These are phyloP conservation scores for Oryzias javanicus DNA, from an alignment of 2,113 vertebrate species.

Conservation along the genomic window DNA sequence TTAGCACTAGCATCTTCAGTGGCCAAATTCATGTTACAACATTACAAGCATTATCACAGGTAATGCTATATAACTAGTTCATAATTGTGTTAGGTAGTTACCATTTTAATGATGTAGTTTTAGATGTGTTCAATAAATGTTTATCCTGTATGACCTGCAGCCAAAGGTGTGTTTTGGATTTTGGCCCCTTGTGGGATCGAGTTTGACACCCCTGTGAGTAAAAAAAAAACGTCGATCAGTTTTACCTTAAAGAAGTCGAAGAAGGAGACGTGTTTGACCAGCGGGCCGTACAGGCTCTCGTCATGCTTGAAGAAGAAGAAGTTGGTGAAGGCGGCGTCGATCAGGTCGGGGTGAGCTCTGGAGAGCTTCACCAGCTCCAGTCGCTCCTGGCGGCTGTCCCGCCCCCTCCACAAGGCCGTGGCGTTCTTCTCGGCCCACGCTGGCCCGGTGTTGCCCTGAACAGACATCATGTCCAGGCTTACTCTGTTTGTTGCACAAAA, in stretches of 20 bases:
- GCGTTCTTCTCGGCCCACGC: conserved; percentile 86
- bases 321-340: conserved; percentile 97
- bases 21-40: too few relatives aligned
- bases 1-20: too few relatives aligned
- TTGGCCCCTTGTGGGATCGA: too few relatives aligned
- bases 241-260: conserved; percentile 99
- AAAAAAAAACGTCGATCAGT: not conserved
- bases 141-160: too few relatives aligned
- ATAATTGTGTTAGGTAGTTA: too few relatives aligned
- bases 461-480: conserved; percentile 97
- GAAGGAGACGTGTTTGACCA: conserved; percentile 97
- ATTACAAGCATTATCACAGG: too few relatives aligned
- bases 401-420: conserved; percentile 93
- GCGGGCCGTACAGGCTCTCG: conserved; percentile 91
- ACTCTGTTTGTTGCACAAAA: conserved; percentile 75
- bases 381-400: conserved; percentile 93
- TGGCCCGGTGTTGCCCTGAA: conserved; percentile 93
- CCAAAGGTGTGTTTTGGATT: too few relatives aligned
- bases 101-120: too few relatives aligned
- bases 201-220: too few relatives aligned
- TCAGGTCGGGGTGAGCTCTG: conserved; percentile 82
- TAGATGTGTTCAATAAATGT: too few relatives aligned
- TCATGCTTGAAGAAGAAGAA: conserved; percentile 98
- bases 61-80: too few relatives aligned
- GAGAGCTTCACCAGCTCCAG: conserved; percentile 93